Conservation (phyloP, 2,888 invertebrate genomes). For the Pyrrhia umbra region DNA sequence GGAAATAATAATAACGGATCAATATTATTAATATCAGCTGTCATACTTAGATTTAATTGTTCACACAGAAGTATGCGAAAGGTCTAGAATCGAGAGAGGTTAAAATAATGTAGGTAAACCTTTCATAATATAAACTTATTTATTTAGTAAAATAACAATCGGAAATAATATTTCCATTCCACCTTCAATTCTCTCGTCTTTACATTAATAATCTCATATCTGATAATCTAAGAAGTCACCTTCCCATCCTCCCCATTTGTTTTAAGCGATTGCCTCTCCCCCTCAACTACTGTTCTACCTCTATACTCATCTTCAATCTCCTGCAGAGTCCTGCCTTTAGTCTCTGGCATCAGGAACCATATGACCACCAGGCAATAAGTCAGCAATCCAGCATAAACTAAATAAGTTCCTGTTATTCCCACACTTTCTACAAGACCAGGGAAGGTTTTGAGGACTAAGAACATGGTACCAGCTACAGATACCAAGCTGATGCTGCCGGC, state of each 20-base stretch:
- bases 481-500: slow-evolving; percentile 91
- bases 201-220: too few relatives aligned
- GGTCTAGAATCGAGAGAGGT: too few relatives aligned
- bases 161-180: too few relatives aligned
- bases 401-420: slow-evolving; percentile 90
- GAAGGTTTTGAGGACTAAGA: slow-evolving; percentile 91
- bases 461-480: slow-evolving; percentile 89
- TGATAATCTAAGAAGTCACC: background rate
- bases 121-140: too few relatives aligned
- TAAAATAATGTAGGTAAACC: too few relatives aligned
- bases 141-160: too few relatives aligned
- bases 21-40: too few relatives aligned
- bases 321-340: slow-evolving; percentile 91
- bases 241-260: background rate
- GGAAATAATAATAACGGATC: too few relatives aligned
- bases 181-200: background rate
- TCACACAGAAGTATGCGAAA: too few relatives aligned
- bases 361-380: slow-evolving; percentile 88
- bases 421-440: slow-evolving; percentile 85
- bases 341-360: slow-evolving; percentile 91
- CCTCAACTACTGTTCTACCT: slow-evolving; percentile 56
- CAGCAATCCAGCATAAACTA: slow-evolving; percentile 88
- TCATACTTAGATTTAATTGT: too few relatives aligned
- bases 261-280: slow-evolving; percentile 20
- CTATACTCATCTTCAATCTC: slow-evolving; percentile 91